Percentiles rank a stretch among this genome's conserved stretches.
Conservation (phyloP, 1,140 invertebrate genomes). For the Chrysomallon squamiferum region DNA sequence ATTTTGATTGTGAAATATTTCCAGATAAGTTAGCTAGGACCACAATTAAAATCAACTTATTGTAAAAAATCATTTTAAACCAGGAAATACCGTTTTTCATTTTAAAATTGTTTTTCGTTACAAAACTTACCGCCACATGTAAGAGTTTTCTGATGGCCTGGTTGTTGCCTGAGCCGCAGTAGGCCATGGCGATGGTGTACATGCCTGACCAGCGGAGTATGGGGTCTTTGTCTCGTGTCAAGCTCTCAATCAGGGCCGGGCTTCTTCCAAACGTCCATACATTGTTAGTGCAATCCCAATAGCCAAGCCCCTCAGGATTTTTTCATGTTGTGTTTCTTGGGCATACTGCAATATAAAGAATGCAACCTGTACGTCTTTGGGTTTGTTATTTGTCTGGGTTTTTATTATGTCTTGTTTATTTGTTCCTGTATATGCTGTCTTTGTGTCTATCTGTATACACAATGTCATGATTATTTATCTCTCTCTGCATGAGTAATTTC, state of each 20-base stretch:
- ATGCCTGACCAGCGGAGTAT: slow-evolving; percentile 82
- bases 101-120: too few relatives aligned
- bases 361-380: background rate
- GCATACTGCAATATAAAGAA: slow-evolving; percentile 52
- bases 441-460: too few relatives aligned
- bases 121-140: slow-evolving; percentile 85
- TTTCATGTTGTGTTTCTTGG: slow-evolving; percentile 95
- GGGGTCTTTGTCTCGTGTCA: slow-evolving; percentile 73
- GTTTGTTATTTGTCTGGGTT: too few relatives aligned
- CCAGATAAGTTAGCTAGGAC: too few relatives aligned
- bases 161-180: slow-evolving; percentile 97
- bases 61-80: too few relatives aligned
- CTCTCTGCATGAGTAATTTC: too few relatives aligned
- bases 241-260: slow-evolving; percentile 87
- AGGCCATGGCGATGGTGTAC: slow-evolving; percentile 98
- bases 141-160: slow-evolving; percentile 92
- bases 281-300: slow-evolving; percentile 96
- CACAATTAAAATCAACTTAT: too few relatives aligned
- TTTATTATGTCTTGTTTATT: too few relatives aligned
- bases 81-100: too few relatives aligned
- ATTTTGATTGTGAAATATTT: too few relatives aligned
- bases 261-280: slow-evolving; percentile 96
- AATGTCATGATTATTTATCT: too few relatives aligned
- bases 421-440: too few relatives aligned
- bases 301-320: slow-evolving; percentile 94